phyloP scores from a whole-genome alignment of 2,113 vertebrate genomes.

The Rhynchomys soricoides region DNA sequence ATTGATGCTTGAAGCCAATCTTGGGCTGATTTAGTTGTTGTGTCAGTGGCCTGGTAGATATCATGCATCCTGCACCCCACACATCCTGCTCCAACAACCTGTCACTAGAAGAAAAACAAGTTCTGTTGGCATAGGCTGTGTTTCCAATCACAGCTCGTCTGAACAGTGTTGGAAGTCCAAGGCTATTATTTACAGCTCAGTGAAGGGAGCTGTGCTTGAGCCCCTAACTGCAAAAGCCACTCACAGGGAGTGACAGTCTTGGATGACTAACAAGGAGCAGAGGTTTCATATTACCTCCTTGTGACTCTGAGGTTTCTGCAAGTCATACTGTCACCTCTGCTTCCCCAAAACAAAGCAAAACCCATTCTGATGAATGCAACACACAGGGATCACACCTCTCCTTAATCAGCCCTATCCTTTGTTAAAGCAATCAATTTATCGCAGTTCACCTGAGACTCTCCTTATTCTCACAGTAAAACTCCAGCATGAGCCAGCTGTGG shows the following conservation, averaged over 20 bases:
- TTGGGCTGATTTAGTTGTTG: not conserved
- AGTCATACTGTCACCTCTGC: not conserved
- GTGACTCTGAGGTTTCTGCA: not conserved
- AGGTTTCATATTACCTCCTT: not conserved
- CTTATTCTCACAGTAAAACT: not conserved
- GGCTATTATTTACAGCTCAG: constrained; percentile 82
- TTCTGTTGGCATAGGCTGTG: constrained; percentile 72
- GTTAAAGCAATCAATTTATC: no score
- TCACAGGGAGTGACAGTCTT: not conserved
- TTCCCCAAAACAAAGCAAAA: not conserved
- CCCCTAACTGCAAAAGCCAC: constrained; percentile 12
- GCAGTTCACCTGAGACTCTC: not conserved
- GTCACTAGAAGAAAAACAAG: constrained; percentile 78
- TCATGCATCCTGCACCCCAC: constrained; percentile 77
- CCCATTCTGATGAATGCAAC: not conserved
- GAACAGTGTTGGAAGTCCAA: constrained; percentile 80
- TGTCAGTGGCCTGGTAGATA: not conserved
- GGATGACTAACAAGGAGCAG: not conserved
- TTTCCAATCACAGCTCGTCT: constrained; percentile 77
- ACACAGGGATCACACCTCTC: not conserved
- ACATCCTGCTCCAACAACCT: constrained; percentile 74
- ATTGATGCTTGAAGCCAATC: not conserved
- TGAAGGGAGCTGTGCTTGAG: constrained; percentile 66
- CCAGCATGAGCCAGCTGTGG: not conserved
- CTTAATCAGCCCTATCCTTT: not conserved